Conservation (phyloP, 2,113 vertebrate species). For the Crotophaga sulcirostris region DNA sequence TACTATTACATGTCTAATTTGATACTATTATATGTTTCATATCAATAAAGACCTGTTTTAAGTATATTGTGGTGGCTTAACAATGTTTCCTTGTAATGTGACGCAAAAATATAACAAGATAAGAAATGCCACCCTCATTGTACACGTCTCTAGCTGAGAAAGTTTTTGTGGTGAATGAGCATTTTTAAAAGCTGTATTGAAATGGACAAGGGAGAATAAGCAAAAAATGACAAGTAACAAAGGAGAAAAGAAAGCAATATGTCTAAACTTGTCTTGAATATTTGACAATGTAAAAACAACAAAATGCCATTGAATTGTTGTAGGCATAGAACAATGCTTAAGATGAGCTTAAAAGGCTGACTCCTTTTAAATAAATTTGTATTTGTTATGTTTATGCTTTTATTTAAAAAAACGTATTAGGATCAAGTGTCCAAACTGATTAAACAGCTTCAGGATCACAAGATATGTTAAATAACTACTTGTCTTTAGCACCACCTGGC, state of each 20-base stretch:
- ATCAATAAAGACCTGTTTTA: background rate
- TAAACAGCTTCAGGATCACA: conserved; percentile 20
- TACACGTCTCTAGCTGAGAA: background rate
- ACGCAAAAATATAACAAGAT: background rate
- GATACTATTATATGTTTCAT: too few relatives aligned
- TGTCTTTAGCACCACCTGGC: conserved; percentile 17
- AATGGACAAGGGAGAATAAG: background rate
- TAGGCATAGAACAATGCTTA: background rate
- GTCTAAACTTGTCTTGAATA: background rate
- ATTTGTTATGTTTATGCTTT: background rate
- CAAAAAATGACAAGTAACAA: background rate
- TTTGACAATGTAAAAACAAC: background rate
- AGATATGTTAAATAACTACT: conserved; percentile 16
- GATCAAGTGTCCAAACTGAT: conserved; percentile 41
- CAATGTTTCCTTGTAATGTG: background rate
- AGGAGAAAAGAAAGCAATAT: background rate
- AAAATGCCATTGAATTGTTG: background rate
- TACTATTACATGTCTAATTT: background rate
- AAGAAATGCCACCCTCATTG: background rate
- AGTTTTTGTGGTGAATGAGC: background rate
- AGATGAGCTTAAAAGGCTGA: background rate
- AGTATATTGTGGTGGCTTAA: background rate
- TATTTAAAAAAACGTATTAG: background rate
- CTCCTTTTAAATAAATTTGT: background rate
- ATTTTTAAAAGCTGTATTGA: background rate